Evolutionary conservation across 2,113 vertebrate genomes (phyloP).

Genomic region (Dolichallabes microphthalmus): DNA sequence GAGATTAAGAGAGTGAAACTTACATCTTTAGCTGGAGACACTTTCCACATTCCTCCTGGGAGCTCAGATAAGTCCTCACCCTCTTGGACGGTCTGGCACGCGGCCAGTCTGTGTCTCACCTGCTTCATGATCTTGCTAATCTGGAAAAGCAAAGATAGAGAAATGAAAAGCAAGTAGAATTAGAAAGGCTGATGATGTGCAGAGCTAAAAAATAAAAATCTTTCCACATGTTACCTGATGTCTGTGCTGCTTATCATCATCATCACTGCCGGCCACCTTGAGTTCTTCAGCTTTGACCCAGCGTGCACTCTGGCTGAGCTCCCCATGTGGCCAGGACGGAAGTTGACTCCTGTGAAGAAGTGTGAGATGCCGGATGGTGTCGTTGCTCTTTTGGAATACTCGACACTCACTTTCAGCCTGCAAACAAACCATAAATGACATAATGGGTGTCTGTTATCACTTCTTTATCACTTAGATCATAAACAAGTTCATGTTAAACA

Average conservation of each 20-base stretch:
- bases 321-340: constrained; percentile 55
- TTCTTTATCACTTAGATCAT: neutral
- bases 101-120: constrained; percentile 78
- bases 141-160: constrained; percentile 63
- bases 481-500: neutral
- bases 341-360: constrained; percentile 61
- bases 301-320: constrained; percentile 38
- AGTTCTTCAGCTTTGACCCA: neutral
- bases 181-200: neutral
- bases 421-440: neutral
- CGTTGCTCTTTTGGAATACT: constrained; percentile 52
- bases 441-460: neutral
- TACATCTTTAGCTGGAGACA: constrained; percentile 67
- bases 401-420: constrained; percentile 69
- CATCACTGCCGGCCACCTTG: constrained; percentile 4
- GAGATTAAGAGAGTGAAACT: constrained; percentile 45
- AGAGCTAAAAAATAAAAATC: neutral
- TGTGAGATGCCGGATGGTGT: constrained; percentile 26
- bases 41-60: constrained; percentile 60
- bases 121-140: constrained; percentile 72
- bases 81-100: constrained; percentile 67
- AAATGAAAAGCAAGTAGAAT: neutral
- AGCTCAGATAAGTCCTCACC: constrained; percentile 57
- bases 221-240: constrained; percentile 64
- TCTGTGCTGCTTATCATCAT: constrained; percentile 53